phyloP scores from a whole-genome alignment of 2,888 invertebrate species.

The Drosophila falleni region DNA sequence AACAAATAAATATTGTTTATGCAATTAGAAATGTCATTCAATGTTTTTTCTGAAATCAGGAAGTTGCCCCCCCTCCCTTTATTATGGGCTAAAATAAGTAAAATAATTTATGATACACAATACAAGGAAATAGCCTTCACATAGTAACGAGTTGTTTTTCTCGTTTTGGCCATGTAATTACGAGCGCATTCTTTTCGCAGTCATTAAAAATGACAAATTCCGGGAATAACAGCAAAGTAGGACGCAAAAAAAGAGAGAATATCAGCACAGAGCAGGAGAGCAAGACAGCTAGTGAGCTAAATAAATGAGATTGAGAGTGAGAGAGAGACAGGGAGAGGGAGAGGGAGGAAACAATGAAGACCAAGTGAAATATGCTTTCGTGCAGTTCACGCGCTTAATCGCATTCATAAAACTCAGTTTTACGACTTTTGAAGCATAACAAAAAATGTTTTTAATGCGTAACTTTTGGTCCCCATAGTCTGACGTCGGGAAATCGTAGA shows the following conservation, averaged over 20 bases:
- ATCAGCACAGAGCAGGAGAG: conserved; percentile 15
- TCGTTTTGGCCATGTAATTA: conserved; percentile 68
- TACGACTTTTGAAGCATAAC: conserved; percentile 73
- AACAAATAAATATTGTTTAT: not conserved
- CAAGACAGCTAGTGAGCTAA: not conserved
- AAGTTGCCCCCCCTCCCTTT: no score
- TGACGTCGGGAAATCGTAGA: not conserved
- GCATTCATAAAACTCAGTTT: conserved; percentile 79
- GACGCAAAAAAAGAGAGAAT: conserved; percentile 18
- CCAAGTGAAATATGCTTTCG: conserved; percentile 70
- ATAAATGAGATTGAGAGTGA: not conserved
- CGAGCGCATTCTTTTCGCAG: conserved; percentile 76
- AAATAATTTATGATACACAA: conserved; percentile 65
- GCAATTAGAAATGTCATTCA: conserved; percentile 2
- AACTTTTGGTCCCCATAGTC: conserved; percentile 39
- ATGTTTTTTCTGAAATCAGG: not conserved
- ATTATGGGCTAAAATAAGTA: conserved; percentile 34
- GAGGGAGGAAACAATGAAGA: conserved; percentile 21
- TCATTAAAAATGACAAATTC: conserved; percentile 80
- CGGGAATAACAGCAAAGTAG: conserved; percentile 71
- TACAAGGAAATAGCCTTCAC: conserved; percentile 62
- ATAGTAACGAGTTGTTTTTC: conserved; percentile 42
- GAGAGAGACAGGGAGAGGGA: not conserved
- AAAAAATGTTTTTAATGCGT: conserved; percentile 65
- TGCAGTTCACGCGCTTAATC: conserved; percentile 79